Evolutionary conservation across 2,888 invertebrate genomes (phyloP).

Genomic region (Rhagophthalmus giganteus): DNA sequence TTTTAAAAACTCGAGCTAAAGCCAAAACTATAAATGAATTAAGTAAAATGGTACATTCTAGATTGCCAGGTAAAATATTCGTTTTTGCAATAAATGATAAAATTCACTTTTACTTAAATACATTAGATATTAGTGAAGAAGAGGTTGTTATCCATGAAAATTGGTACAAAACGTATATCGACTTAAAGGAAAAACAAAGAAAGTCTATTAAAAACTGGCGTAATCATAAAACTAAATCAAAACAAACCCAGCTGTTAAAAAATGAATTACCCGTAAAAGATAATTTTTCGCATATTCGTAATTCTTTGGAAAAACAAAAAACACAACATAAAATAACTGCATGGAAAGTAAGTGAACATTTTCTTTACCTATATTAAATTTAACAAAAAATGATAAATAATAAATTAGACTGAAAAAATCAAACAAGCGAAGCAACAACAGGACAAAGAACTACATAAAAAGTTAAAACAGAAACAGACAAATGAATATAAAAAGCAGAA

Average conservation of each 20-base stretch:
- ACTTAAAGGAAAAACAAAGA: constrained; percentile 54
- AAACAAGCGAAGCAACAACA: neutral
- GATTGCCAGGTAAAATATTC: constrained; percentile 44
- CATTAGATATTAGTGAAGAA: constrained; percentile 50
- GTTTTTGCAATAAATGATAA: neutral
- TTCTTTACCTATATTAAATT: too few relatives aligned
- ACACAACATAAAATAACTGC: neutral
- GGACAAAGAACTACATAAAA: constrained; percentile 35
- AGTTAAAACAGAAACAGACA: constrained; percentile 43
- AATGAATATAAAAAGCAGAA: constrained; percentile 39
- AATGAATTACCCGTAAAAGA: constrained; percentile 10
- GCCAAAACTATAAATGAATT: constrained; percentile 41
- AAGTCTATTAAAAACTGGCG: constrained; percentile 55
- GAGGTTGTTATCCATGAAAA: constrained; percentile 56
- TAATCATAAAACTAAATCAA: constrained; percentile 37
- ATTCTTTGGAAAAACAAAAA: neutral
- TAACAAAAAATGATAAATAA: constrained; percentile 1
- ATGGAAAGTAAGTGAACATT: neutral
- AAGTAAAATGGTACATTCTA: constrained; percentile 39
- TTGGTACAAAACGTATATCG: constrained; percentile 57
- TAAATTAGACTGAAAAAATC: constrained; percentile 5
- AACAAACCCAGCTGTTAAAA: neutral
- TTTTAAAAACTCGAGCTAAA: constrained; percentile 52
- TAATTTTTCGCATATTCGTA: neutral
- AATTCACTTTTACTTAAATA: constrained; percentile 31